These are phyloP conservation scores for Motacilla alba DNA, from an alignment of 2,113 vertebrate genomes.

Conservation along the genomic window DNA sequence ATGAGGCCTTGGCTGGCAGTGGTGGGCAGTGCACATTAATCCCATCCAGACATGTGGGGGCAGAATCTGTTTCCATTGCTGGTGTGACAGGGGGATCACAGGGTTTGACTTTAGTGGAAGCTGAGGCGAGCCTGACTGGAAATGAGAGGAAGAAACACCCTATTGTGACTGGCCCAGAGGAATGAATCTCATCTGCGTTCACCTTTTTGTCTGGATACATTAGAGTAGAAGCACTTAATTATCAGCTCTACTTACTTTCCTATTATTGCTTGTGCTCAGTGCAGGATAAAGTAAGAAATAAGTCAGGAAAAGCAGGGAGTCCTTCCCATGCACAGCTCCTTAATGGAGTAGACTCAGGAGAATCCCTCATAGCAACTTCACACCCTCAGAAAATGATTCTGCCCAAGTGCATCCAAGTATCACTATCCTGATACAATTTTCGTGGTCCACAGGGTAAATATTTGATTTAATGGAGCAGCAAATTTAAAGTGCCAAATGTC, in stretches of 20 bases:
- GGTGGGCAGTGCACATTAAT: neutral
- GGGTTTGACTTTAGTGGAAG: neutral
- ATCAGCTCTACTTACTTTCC: neutral
- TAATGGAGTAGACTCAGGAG: neutral
- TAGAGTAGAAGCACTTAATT: neutral
- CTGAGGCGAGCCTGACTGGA: neutral
- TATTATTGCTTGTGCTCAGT: neutral
- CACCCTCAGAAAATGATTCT: neutral
- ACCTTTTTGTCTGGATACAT: neutral
- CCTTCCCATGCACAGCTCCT: neutral
- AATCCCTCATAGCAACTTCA: neutral
- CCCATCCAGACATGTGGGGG: neutral
- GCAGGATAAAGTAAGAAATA: neutral
- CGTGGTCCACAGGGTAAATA: neutral
- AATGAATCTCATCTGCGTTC: neutral
- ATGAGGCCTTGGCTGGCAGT: neutral
- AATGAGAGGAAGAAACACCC: neutral
- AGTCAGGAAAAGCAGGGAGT: neutral
- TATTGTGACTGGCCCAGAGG: neutral
- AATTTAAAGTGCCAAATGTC: slow-evolving; percentile 10
- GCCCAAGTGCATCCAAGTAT: neutral
- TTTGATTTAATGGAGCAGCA: slow-evolving; percentile 9
- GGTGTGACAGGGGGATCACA: neutral
- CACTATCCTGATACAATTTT: neutral
- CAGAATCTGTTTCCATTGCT: neutral